A percentile compares a stretch with the other conserved stretches of the same genome.
These are phyloP conservation scores for Charina bottae DNA, from an alignment of 2,113 vertebrate species.

Conservation along the genomic window DNA sequence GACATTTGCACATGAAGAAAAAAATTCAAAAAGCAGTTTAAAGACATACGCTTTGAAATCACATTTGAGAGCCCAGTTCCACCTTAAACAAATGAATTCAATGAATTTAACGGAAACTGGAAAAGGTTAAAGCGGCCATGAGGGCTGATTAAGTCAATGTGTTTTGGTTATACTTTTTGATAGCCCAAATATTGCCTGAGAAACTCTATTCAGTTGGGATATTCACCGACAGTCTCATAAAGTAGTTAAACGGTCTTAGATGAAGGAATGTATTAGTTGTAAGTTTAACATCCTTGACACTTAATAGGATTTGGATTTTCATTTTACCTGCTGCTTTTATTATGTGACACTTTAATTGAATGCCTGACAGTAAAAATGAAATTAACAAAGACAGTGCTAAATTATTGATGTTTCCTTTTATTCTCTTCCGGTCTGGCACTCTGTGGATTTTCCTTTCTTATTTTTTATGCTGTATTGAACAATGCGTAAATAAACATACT, in stretches of 20 bases:
- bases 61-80: conserved; percentile 39
- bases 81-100: conserved; percentile 65
- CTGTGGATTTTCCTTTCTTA: conserved; percentile 51
- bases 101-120: conserved; percentile 70
- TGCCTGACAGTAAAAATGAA: conserved; percentile 72
- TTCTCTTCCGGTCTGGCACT: conserved; percentile 51
- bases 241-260: conserved; percentile 60
- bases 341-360: conserved; percentile 74
- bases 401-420: conserved; percentile 62
- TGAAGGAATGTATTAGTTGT: conserved; percentile 66
- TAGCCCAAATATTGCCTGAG: conserved; percentile 58
- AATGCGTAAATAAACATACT: conserved; percentile 62
- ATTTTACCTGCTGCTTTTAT: conserved; percentile 69
- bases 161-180: conserved; percentile 59
- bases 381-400: conserved; percentile 71
- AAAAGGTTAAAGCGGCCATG: conserved; percentile 67
- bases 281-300: conserved; percentile 70
- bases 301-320: conserved; percentile 71
- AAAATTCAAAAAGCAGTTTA: conserved; percentile 11
- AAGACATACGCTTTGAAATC: conserved; percentile 13
- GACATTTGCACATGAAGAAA: conserved; percentile 30
- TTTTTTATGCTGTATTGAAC: conserved; percentile 49
- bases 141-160: conserved; percentile 70
- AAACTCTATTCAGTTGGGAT: conserved; percentile 63
- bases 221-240: conserved; percentile 49